Conservation (phyloP, 2,797 vertebrate species). For the Nannoperca obscura region DNA sequence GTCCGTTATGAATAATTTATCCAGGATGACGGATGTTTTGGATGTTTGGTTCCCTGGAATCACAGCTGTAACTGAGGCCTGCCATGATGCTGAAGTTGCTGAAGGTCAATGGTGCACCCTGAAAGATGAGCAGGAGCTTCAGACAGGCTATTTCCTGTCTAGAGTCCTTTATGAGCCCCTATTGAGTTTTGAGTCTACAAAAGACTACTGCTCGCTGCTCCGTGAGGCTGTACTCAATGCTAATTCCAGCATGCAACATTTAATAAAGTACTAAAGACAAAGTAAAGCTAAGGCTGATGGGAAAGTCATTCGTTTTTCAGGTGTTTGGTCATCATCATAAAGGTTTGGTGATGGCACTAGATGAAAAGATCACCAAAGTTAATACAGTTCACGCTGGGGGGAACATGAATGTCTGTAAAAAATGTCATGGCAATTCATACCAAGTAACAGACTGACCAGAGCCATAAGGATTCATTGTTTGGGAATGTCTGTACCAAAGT, state of each 20-base stretch:
- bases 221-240: background rate
- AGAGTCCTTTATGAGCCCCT: background rate
- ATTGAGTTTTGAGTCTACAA: background rate
- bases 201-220: too few relatives aligned
- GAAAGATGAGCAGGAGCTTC: constrained; percentile 56
- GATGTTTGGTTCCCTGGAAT: constrained; percentile 63
- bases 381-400: background rate
- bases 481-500: background rate
- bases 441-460: background rate
- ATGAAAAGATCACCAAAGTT: background rate
- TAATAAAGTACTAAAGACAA: background rate
- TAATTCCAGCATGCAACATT: background rate
- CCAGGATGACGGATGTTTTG: constrained; percentile 74
- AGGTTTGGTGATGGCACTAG: background rate
- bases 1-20: constrained; percentile 79
- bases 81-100: constrained; percentile 52
- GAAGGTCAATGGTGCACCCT: constrained; percentile 65
- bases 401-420: background rate
- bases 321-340: background rate
- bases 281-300: background rate
- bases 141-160: constrained; percentile 31
- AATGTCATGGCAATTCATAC: background rate
- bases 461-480: background rate
- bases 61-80: constrained; percentile 66
- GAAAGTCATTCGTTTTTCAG: background rate